Base-by-base conservation (phyloP, 2,797 vertebrate species). In the Gila robusta region DNA sequence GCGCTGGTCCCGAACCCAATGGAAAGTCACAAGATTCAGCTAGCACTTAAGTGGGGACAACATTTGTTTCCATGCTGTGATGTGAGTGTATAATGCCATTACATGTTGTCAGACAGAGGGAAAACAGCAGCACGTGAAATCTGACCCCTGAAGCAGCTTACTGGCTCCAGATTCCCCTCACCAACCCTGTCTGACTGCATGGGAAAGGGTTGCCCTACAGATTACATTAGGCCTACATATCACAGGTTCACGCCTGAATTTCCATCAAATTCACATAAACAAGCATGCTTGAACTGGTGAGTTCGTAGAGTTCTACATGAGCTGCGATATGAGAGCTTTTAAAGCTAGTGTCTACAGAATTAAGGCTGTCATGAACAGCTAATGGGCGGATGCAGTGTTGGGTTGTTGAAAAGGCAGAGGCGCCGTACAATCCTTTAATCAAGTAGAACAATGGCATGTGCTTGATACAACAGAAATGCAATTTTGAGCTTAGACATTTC, bases 41-140 rank as follows among this genome's bases (percentile, higher is more conserved):
- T 1, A 66, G 54, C 16, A 32, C 21, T 73, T 67, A 52, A 80
- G 32, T 56, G 49, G 39, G 56, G 19, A 8, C 14, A 84, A 71
- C 54, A 10, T 11, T 41, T 59, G 52, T 73, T 69, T 56, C 67
- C 78, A 47, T 67, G 49, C 28, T 72, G 35, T 11, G 11, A 72
- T 79, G 44, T 81, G 70, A 86, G n/a, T 59, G 19, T 62, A 59
- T 74, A 12, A 86, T 80, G 35, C 64, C 21, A 16, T 80, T 76
- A 11, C 71, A 82, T 82, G 67, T 5, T 87, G 83, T 74, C 79
- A 88, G 66, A 17, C 67, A 84, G 87, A 84, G 81, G 26, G 14
- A 82, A 91, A 94, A 92, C 91, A 93, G 69, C 79, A 92, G 28
- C 93, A 94, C 91, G 92, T 93, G 92, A 94, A 88, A 72, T 37